A percentile compares a stretch with the other conserved stretches of the same genome.
phyloP scores from a whole-genome alignment of 2,797 vertebrate genomes.

The Pogoniulus pusillus region DNA sequence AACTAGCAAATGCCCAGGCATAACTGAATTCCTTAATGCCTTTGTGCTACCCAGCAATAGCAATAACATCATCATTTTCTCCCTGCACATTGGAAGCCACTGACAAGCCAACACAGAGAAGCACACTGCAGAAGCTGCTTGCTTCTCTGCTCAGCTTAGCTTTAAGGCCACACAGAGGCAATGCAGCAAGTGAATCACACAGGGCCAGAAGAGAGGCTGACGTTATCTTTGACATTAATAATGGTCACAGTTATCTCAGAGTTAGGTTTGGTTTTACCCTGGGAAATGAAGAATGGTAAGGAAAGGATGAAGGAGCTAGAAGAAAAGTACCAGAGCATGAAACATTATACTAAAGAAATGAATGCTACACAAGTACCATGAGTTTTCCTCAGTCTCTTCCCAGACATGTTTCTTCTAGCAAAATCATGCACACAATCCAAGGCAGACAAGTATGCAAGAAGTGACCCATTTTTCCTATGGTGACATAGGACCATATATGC shows the following conservation, averaged over 20 bases:
- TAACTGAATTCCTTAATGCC: constrained; percentile 15
- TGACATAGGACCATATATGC: background rate
- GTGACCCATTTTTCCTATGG: background rate
- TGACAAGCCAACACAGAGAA: background rate
- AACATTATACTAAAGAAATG: background rate
- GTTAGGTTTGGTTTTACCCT: background rate
- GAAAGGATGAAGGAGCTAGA: background rate
- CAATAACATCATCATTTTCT: background rate
- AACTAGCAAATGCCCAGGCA: background rate
- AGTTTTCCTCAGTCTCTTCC: background rate
- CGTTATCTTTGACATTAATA: background rate
- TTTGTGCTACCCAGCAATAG: background rate
- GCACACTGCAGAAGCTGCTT: background rate
- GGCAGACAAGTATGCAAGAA: background rate
- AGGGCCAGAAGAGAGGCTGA: fast-evolving
- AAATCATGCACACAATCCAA: background rate
- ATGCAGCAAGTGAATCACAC: background rate
- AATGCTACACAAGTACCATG: background rate
- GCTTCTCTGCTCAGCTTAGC: background rate
- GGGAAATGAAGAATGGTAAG: background rate
- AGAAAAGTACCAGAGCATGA: background rate
- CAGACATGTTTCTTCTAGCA: background rate
- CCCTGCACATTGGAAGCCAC: background rate
- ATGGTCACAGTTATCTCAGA: background rate
- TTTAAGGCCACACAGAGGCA: background rate